Evolutionary conservation across 2,797 vertebrate species (phyloP), one percentile per base, ranked within the genome.

Genomic region (Strix occidentalis): DNA sequence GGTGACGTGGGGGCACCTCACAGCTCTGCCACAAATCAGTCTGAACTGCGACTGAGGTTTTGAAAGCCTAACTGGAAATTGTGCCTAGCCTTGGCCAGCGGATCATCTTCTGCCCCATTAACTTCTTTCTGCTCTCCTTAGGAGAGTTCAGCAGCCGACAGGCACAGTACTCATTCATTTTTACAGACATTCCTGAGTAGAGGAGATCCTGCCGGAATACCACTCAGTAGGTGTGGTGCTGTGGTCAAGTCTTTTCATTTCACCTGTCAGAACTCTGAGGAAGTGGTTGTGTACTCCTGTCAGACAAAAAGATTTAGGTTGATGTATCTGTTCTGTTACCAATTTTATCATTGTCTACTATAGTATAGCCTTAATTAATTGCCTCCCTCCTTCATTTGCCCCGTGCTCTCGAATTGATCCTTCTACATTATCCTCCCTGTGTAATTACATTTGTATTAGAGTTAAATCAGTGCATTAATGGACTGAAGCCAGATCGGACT

Each of bases 121-220:
- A 14, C 23, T 50, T 6, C 33, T 29, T 41, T 12, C 65, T 28
- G 56, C 60, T 16, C 0, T 17, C 68, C n/a, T 28, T 26, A 3
- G 10, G 41, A 20, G 20, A 53, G 45, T 23, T 43, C 54, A 20
- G 3, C 53, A 37, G 33, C 50, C 21, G 57, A 17, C 50, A 33
- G 54, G 25, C 41, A 5, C 41, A 1, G 24, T 2, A 2, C 29
- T 14, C 1, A 17, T 19, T 18, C 4, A 10, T n/a, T 23, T 6
- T 19, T 14, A 16, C 17, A 9, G 41, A 6, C 31, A 2, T 5
- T 18, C 37, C 75, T 6, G 2, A 16, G 33, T 0, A 15, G 71
- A 0, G 3, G 13, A 25, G 26, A 3, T 3, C 37, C 15, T 8
- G 31, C 25, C 69, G 16, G 33, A 39, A 31, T 0, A 16, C 0